Evolutionary conservation across 2,113 vertebrate species (phyloP), one percentile per base, ranked within the genome.

Genomic region (Procavia capensis): DNA sequence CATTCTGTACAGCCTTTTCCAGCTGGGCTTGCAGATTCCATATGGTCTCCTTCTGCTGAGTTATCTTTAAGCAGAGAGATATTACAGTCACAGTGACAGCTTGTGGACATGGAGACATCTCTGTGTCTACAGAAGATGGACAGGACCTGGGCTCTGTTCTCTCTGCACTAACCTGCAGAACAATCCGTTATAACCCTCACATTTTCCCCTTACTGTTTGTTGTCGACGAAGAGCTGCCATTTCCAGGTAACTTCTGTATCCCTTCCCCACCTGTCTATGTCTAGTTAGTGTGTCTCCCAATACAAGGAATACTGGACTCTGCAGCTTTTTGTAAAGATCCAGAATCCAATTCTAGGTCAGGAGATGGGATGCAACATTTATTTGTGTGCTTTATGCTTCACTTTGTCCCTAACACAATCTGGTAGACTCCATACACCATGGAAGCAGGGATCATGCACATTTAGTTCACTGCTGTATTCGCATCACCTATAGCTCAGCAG

Each of bases 1-100:
- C 93, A 57, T 93, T 91, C 24, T 87, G 87, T 25, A 80, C 31
- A 1, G 94, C 93, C 14, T 93, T 96, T 13, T 96, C 94, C 74
- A 98, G 96, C 92, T 98, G 95, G 10, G 81, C 11, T 91, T 98
- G 97, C 93, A 98, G 97, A 43, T 0, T 20, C 14, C 11, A 41
- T 80, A 98, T 54, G 47, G 94, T 57, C 2, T 98, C 96, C 94
- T 98, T 98, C 41, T 98, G 95, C 4, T 2, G 17, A 43, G 24
- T 54, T 72, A 96, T 85, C 98, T 98, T 81, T 39, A 87, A 74
- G 80, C 95, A 88, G 2, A 27, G 34, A 63, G 74, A 76, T 39
- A 25, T 43, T 13, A 36, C 66, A 3, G 22, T 90, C 31, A 79
- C 3, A 20, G 29, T 9, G 41, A 61, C 27, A 39, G 64, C 19